A percentile compares a stretch with the other conserved stretches of the same genome.
Conservation (phyloP, 2,113 vertebrate species). For the Heterocephalus glaber region DNA sequence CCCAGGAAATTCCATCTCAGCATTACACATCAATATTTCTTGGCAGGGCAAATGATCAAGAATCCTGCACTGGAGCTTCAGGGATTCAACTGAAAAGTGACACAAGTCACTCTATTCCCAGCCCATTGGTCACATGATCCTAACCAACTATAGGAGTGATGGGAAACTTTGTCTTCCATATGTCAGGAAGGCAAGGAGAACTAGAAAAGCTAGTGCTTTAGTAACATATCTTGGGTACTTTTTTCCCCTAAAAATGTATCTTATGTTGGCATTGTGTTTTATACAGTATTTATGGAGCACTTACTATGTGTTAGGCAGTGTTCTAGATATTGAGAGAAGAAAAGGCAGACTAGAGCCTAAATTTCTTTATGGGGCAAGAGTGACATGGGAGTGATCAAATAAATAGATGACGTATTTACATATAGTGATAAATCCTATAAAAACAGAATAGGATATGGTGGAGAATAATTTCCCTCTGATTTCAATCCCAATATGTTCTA, state of each 20-base stretch:
- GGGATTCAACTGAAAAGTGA: neutral
- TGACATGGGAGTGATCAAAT: neutral
- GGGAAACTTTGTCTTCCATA: neutral
- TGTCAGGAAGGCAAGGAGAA: neutral
- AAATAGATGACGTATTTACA: neutral
- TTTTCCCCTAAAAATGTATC: neutral
- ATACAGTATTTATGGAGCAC: neutral
- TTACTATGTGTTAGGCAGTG: neutral
- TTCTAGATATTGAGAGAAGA: neutral
- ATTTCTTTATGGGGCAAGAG: neutral
- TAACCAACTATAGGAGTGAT: neutral
- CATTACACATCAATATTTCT: neutral
- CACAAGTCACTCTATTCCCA: neutral
- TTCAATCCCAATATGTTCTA: neutral
- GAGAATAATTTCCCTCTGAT: neutral
- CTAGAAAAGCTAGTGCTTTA: neutral
- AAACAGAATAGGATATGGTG: neutral
- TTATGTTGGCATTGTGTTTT: neutral
- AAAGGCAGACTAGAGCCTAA: neutral
- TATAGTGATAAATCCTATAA: neutral
- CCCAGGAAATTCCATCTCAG: neutral
- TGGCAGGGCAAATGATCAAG: neutral
- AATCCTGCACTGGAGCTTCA: neutral
- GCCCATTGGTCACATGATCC: neutral
- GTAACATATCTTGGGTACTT: neutral